Evolutionary conservation across 1,140 invertebrate genomes (phyloP).

Genomic region (Monomorium pharaonis): DNA sequence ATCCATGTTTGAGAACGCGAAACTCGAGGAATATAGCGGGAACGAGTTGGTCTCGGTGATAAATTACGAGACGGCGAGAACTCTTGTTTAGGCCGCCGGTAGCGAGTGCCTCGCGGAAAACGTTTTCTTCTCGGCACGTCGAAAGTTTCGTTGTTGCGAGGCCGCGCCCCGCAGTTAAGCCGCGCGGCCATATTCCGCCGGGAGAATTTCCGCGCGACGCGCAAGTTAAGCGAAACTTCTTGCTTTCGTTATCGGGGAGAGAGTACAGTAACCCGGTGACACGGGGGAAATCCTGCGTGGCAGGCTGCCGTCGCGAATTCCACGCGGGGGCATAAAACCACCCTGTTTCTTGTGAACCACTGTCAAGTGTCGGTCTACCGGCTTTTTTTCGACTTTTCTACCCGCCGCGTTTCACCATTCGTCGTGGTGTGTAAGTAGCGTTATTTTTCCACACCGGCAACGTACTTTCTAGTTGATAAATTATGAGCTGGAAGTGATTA

Average conservation of each 20-base stretch:
- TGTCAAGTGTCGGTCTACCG: constrained; percentile 46
- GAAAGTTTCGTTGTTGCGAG: constrained; percentile 54
- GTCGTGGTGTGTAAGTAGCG: neutral
- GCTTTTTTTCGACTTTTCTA: neutral
- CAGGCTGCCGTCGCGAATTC: constrained; percentile 59
- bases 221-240: constrained; percentile 63
- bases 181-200: constrained; percentile 53
- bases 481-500: constrained; percentile 39
- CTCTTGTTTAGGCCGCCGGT: constrained; percentile 51
- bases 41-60: constrained; percentile 40
- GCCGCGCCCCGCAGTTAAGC: constrained; percentile 48
- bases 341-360: constrained; percentile 52
- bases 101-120: constrained; percentile 18
- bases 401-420: neutral
- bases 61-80: constrained; percentile 48
- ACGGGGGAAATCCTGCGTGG: constrained; percentile 61
- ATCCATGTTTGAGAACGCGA: constrained; percentile 1
- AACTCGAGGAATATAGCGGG: constrained; percentile 10
- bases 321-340: constrained; percentile 62
- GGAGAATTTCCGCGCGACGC: constrained; percentile 54
- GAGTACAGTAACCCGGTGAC: constrained; percentile 56
- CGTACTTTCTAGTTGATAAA: neutral
- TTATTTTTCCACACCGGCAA: constrained; percentile 19
- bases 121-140: constrained; percentile 37
- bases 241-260: constrained; percentile 60